Conservation (phyloP, 2,888 invertebrate species). For the Gymnosoma rotundatum region DNA sequence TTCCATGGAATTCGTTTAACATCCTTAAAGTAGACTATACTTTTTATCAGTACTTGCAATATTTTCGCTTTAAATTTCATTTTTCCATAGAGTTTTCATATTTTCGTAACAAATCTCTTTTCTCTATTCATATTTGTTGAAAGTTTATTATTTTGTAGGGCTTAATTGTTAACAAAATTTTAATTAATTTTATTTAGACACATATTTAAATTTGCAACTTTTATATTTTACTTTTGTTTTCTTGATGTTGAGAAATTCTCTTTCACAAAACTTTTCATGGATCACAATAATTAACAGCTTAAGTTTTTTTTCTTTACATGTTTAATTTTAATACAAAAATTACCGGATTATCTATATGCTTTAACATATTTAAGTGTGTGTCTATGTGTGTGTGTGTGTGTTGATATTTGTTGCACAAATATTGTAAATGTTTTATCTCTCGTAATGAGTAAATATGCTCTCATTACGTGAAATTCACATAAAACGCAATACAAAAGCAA, state of each 20-base stretch:
- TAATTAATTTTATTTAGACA: neutral
- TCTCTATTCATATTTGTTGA: neutral
- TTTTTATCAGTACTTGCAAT: neutral
- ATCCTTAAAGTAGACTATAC: neutral
- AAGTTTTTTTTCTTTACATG: conserved; percentile 2
- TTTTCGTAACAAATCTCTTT: neutral
- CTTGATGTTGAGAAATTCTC: neutral
- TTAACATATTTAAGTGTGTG: neutral
- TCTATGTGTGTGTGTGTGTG: neutral
- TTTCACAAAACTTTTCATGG: neutral
- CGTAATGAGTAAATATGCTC: conserved; percentile 46
- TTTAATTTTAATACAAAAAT: conserved; percentile 20
- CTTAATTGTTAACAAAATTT: neutral
- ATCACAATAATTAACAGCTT: neutral
- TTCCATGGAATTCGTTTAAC: neutral
- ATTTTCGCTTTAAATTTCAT: neutral
- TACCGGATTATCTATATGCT: neutral
- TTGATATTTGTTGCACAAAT: neutral
- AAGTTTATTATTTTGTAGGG: neutral
- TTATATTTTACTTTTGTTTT: neutral
- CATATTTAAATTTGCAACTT: neutral
- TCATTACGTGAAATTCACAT: conserved; percentile 36
- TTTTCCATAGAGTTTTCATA: neutral
- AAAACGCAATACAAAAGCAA: conserved; percentile 21
- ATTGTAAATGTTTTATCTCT: too few relatives aligned